phyloP scores from a whole-genome alignment of 1,140 invertebrate species.

The Drosophila eugracilis region DNA sequence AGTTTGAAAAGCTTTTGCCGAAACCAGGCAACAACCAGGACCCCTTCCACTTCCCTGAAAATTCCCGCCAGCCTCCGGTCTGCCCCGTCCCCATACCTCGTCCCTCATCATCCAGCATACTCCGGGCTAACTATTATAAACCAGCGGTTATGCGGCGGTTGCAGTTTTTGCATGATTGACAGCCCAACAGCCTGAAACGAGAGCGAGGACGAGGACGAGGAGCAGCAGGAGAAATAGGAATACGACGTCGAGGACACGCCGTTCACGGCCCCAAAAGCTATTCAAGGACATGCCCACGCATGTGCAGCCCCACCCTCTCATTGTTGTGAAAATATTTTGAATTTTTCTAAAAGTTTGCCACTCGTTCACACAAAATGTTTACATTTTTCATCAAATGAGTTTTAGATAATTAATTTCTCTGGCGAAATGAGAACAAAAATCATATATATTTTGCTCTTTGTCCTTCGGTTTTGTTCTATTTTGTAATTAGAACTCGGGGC shows the following conservation, averaged over 20 bases:
- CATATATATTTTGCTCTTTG: constrained; percentile 23
- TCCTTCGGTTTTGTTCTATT: background rate
- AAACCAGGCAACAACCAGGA: constrained; percentile 70
- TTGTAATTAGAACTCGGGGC: constrained; percentile 25
- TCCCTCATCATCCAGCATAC: constrained; percentile 11
- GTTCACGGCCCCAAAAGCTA: constrained; percentile 47
- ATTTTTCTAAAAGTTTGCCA: constrained; percentile 46
- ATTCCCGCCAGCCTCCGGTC: background rate
- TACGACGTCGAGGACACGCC: constrained; percentile 20
- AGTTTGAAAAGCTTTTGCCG: constrained; percentile 82
- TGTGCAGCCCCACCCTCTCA: constrained; percentile 25
- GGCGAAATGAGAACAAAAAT: constrained; percentile 25
- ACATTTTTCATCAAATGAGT: constrained; percentile 51
- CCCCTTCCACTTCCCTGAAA: background rate
- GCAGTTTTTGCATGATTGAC: constrained; percentile 82
- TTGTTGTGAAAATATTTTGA: constrained; percentile 35
- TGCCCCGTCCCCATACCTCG: constrained; percentile 6
- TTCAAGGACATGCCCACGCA: constrained; percentile 73
- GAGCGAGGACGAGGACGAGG: constrained; percentile 14
- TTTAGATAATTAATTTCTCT: constrained; percentile 67
- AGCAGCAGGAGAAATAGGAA: background rate
- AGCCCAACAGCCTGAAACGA: constrained; percentile 67
- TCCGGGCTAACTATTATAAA: constrained; percentile 76
- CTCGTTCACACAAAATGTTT: constrained; percentile 45
- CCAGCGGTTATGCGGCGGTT: constrained; percentile 76